Conservation (phyloP, 2,888 invertebrate genomes). For the Hirtodrosophila duncani region DNA sequence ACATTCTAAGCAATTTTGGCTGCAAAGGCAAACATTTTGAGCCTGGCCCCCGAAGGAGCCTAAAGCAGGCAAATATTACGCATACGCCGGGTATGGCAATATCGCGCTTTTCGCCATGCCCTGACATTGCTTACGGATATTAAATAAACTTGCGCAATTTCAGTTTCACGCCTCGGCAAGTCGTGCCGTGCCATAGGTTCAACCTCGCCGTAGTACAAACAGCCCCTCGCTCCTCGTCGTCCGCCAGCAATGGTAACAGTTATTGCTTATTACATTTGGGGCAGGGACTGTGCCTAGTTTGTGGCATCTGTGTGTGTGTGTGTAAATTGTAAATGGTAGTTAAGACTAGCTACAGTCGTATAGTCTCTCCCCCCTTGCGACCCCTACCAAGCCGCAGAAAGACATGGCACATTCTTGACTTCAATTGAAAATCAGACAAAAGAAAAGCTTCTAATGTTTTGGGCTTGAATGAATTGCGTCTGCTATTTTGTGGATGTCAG, state of each 20-base stretch:
- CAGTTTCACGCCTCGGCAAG: constrained; percentile 48
- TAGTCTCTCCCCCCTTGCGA: not conserved
- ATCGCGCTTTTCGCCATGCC: constrained; percentile 10
- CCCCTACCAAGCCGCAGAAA: not conserved
- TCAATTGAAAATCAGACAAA: constrained; percentile 42
- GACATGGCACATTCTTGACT: no score
- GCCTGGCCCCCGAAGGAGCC: constrained; percentile 25
- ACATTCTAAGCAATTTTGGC: constrained; percentile 76
- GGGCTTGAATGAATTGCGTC: constrained; percentile 14
- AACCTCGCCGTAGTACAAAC: not conserved
- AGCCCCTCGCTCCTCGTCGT: not conserved
- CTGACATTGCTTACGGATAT: constrained; percentile 46
- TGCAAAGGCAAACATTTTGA: constrained; percentile 74
- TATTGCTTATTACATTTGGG: constrained; percentile 61
- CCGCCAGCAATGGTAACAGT: constrained; percentile 35
- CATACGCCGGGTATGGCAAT: constrained; percentile 31
- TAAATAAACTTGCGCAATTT: constrained; percentile 71
- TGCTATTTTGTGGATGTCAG: constrained; percentile 8
- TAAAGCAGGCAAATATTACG: constrained; percentile 52
- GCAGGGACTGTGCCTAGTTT: constrained; percentile 22
- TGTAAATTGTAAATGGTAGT: constrained; percentile 22
- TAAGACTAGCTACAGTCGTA: constrained; percentile 20
- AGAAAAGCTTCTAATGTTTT: constrained; percentile 41
- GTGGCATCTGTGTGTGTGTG: constrained; percentile 13
- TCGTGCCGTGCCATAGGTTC: no score